Conservation (phyloP, 2,888 invertebrate species). For the Isoperla grammatica region DNA sequence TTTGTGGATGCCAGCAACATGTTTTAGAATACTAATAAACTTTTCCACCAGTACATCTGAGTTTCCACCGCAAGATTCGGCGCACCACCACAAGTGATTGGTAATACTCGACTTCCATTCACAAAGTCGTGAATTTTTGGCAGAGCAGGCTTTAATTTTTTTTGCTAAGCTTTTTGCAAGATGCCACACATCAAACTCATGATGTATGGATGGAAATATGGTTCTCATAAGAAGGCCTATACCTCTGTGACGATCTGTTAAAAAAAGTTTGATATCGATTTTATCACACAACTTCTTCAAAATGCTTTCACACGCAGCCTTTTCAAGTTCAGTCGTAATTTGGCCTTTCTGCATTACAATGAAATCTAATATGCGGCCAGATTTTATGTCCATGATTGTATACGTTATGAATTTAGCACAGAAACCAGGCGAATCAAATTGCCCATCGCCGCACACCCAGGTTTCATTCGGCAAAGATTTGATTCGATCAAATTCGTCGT, state of each 20-base stretch:
- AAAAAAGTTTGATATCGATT: background rate
- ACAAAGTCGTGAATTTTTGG: background rate
- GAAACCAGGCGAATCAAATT: too few species aligned
- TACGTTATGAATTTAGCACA: background rate
- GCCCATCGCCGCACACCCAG: background rate
- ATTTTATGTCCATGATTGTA: background rate
- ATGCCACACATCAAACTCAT: background rate
- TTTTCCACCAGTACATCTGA: background rate
- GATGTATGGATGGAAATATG: background rate
- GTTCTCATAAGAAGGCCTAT: background rate
- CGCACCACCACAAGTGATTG: background rate
- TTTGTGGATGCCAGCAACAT: background rate
- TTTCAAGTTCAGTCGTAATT: background rate
- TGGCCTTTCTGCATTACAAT: slow-evolving; percentile 1
- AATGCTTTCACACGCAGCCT: background rate
- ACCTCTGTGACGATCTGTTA: background rate
- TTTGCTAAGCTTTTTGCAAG: background rate
- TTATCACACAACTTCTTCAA: background rate
- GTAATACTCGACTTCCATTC: background rate
- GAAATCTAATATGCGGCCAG: background rate
- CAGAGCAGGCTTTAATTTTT: background rate
- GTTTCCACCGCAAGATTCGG: background rate
- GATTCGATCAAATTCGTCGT: background rate
- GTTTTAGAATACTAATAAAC: background rate
- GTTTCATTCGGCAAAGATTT: background rate